Evolutionary conservation across 2,797 vertebrate species (phyloP).

Genomic region (Sebastes hopkinsi): DNA sequence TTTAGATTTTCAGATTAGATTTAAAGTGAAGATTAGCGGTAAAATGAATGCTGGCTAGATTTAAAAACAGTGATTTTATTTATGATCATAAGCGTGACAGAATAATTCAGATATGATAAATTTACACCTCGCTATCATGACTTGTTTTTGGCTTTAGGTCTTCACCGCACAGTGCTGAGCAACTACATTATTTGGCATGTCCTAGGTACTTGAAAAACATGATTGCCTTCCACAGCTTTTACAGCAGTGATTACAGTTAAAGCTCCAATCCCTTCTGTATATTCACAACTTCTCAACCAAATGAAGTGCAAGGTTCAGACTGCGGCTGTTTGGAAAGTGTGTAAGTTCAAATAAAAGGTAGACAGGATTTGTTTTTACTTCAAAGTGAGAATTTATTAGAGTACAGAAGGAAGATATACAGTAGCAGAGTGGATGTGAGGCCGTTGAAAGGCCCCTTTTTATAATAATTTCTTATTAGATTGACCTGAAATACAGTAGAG

Average conservation of each 20-base stretch:
- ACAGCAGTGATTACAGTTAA: background rate
- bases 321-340: background rate
- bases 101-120: background rate
- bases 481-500: constrained; percentile 21
- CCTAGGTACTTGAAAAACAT: background rate
- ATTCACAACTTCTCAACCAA: background rate
- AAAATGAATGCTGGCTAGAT: constrained; percentile 4
- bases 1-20: constrained; percentile 22
- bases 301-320: background rate
- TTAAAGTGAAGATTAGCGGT: constrained; percentile 12
- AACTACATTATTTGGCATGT: background rate
- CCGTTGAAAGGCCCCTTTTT: background rate
- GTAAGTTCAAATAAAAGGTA: background rate
- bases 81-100: constrained; percentile 9
- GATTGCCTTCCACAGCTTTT: background rate
- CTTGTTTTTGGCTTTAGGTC: background rate
- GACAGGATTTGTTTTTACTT: background rate
- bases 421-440: background rate
- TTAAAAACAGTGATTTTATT: constrained; percentile 25
- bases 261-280: background rate
- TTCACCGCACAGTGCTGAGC: background rate
- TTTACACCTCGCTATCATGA: background rate
- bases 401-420: background rate
- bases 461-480: background rate
- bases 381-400: background rate